These are phyloP conservation scores for Chaitophorus viminalis DNA, from an alignment of 2,888 invertebrate species.

Conservation along the genomic window DNA sequence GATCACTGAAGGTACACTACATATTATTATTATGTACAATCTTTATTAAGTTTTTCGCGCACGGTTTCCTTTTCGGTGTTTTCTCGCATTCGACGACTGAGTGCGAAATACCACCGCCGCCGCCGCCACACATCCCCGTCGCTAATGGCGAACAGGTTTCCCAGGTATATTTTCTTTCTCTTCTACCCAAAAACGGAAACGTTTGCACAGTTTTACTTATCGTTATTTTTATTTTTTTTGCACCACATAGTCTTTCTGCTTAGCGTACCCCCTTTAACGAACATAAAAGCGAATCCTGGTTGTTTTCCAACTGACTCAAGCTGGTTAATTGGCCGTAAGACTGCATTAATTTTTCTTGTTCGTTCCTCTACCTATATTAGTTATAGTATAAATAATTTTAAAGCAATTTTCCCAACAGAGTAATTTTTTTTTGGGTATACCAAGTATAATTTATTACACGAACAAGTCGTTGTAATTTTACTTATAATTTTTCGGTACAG, in stretches of 20 bases:
- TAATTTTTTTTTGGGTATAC: too few species aligned
- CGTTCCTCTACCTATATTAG: not conserved
- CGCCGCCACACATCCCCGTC: too few species aligned
- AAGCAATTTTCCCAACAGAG: not conserved
- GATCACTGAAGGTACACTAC: too few species aligned
- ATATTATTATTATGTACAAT: too few species aligned
- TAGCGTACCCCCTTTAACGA: not conserved
- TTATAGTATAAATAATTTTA: not conserved
- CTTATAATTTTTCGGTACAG: not conserved
- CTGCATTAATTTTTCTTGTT: not conserved
- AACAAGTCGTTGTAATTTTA: not conserved
- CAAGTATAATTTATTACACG: too few species aligned
- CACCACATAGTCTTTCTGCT: not conserved
- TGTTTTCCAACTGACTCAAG: not conserved
- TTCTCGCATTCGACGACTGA: too few species aligned
- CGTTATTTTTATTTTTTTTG: too few species aligned
- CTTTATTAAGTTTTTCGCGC: too few species aligned
- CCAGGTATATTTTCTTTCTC: not conserved
- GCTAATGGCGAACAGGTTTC: not conserved
- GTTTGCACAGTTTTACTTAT: not conserved
- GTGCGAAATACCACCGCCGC: too few species aligned
- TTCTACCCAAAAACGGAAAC: not conserved
- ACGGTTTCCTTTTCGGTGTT: too few species aligned
- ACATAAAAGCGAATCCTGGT: not conserved
- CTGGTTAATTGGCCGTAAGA: not conserved